These are phyloP conservation scores for Lepus americanus DNA, from an alignment of 2,113 vertebrate species.

Conservation along the genomic window DNA sequence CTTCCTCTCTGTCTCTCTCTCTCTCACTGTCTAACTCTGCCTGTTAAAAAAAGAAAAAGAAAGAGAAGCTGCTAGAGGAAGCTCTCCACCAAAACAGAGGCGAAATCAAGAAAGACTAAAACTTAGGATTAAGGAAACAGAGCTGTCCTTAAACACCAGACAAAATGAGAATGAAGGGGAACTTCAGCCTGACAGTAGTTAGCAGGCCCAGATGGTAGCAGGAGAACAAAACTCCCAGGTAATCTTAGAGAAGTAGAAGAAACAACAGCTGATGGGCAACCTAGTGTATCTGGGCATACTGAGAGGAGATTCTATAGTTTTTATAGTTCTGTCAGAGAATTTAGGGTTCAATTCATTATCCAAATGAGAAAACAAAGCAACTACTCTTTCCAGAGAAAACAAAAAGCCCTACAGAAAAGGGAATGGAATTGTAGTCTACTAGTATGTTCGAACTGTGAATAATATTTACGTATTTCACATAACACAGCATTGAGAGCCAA, in stretches of 20 bases:
- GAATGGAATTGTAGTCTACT: not conserved
- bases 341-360: not conserved
- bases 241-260: not conserved
- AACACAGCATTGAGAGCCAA: not conserved
- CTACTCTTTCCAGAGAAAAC: not conserved
- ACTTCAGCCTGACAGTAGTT: not conserved
- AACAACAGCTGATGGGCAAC: not conserved
- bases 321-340: conserved; percentile 16
- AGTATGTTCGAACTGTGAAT: not conserved
- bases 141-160: not conserved
- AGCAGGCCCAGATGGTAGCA: not conserved
- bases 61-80: conserved; percentile 13
- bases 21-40: too few species aligned
- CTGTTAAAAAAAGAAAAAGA: too few species aligned
- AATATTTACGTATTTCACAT: conserved; percentile 26
- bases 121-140: not conserved
- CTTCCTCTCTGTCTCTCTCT: too few species aligned
- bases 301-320: conserved; percentile 24
- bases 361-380: conserved; percentile 53
- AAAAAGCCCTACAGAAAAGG: not conserved
- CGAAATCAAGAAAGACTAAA: not conserved
- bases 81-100: not conserved
- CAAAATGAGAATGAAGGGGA: not conserved
- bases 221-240: not conserved
- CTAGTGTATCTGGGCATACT: not conserved